Evolutionary conservation across 2,113 vertebrate genomes (phyloP), one percentile per base, ranked within the genome.

Genomic region (Ammodytes marinus): DNA sequence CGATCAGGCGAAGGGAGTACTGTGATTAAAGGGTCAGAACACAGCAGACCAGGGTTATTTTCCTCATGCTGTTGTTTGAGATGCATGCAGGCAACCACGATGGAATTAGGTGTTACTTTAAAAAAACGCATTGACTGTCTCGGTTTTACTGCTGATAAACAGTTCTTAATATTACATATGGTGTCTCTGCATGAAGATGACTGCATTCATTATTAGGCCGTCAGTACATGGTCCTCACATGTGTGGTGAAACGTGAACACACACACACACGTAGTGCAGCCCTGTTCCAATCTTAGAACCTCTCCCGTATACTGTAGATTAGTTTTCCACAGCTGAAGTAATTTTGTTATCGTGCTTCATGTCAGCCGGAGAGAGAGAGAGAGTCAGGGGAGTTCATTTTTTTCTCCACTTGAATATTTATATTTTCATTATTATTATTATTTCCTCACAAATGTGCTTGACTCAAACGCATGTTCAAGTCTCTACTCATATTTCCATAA

Each of bases 21-120:
- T 40, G 9, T 52, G 14, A 58, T 50, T 64, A 64, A 78, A 63
- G 40, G 69, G 64, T 5, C 50, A 57, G 13, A 69, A 65, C 40
- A 60, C n/a, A 42, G 3, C 49, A 53, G 52, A 8, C 6, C 11
- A 14, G 35, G 8, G n/a, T n/a, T 53, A 49, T 60, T 40, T 75
- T 3, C 8, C 50, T 39, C 27, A 27, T 27, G 27, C 27, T 27
- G 27, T 27, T 27, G 27, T 27, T 27, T 27, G 27, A 27, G 27
- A 27, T 27, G 27, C 27, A 27, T 27, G 27, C 27, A 27, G 27
- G 27, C 27, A 27, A 27, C 27, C 27, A 27, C 27, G 2, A 27
- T 27, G 27, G 27, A 27, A 27, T 27, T 27, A 27, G 27, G 27
- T 27, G 2, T 27, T 27, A 27, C 27, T 27, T 27, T 27, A 27